phyloP scores from a whole-genome alignment of 2,797 vertebrate genomes.

The Pangasius macronema region DNA sequence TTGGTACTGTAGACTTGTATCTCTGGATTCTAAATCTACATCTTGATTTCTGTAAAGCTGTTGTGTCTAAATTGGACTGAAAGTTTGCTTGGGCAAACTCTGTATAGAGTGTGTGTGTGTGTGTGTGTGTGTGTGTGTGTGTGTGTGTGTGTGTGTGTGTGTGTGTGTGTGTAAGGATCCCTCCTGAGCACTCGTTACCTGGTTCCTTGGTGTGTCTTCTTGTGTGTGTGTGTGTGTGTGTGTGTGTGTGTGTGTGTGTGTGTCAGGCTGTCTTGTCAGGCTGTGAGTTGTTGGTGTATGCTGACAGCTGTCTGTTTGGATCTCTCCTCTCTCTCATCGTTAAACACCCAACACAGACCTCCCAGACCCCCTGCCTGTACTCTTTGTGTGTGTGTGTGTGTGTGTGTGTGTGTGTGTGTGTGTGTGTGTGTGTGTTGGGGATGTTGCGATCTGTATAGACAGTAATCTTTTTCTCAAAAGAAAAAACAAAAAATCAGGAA shows the following conservation, averaged over 20 bases:
- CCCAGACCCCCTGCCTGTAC: not conserved
- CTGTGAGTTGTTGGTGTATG: slow-evolving; percentile 14
- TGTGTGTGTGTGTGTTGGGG: not conserved
- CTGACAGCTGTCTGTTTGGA: slow-evolving; percentile 42
- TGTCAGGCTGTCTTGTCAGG: slow-evolving; percentile 10
- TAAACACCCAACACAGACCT: slow-evolving; percentile 26
- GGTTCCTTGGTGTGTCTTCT: not conserved
- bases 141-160: slow-evolving; percentile 41
- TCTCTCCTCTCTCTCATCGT: slow-evolving; percentile 17
- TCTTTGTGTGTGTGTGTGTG: not conserved
- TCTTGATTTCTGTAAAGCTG: not conserved
- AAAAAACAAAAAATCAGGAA: not conserved
- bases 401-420: not conserved
- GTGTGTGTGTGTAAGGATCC: slow-evolving; percentile 7
- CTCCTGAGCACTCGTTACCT: slow-evolving; percentile 14
- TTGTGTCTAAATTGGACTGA: not conserved
- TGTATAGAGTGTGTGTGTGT: slow-evolving; percentile 22
- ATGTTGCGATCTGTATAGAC: not conserved
- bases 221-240: not conserved
- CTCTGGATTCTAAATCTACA: not conserved
- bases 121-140: slow-evolving; percentile 33
- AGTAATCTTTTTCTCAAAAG: not conserved
- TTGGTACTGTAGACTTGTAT: not conserved
- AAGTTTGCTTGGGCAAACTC: not conserved
- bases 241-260: not conserved